A percentile compares a stretch with the other conserved stretches of the same genome.
Evolutionary conservation across 2,797 vertebrate species (phyloP).

Genomic region (Chelon auratus): DNA sequence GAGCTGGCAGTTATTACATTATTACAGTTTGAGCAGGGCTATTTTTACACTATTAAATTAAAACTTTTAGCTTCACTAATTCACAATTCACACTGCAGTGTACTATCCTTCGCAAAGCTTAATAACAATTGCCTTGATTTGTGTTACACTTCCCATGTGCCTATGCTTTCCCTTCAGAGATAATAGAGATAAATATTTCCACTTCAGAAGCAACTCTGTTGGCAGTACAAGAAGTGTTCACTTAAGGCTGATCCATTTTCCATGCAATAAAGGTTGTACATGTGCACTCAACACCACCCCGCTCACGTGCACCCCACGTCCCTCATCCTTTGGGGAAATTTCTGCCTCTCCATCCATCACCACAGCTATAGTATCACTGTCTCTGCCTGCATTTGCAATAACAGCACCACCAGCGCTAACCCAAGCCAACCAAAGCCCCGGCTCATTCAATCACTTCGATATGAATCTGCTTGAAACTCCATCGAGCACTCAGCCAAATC

Average conservation of each 20-base stretch:
- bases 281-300: not conserved
- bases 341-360: slow-evolving; percentile 63
- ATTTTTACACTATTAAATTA: no score
- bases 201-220: slow-evolving; percentile 28
- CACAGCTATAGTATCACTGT: slow-evolving; percentile 42
- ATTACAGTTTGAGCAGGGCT: no score
- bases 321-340: slow-evolving; percentile 49
- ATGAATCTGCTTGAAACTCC: slow-evolving; percentile 76
- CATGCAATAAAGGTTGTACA: slow-evolving; percentile 22
- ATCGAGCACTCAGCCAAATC: slow-evolving; percentile 61
- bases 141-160: not conserved
- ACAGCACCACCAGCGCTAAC: slow-evolving; percentile 52
- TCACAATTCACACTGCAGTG: not conserved
- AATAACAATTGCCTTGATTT: slow-evolving; percentile 8
- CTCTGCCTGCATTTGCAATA: slow-evolving; percentile 59
- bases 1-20: no score
- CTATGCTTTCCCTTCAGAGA: slow-evolving; percentile 24
- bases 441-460: slow-evolving; percentile 75
- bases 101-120: not conserved
- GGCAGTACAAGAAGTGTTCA: slow-evolving; percentile 12
- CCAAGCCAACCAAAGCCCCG: slow-evolving; percentile 58
- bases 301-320: not conserved
- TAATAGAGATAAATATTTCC: slow-evolving; percentile 12
- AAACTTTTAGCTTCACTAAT: not conserved
- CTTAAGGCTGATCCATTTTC: slow-evolving; percentile 28